These are phyloP conservation scores for Bombylius discolor DNA, from an alignment of 2,888 invertebrate species.

Conservation along the genomic window DNA sequence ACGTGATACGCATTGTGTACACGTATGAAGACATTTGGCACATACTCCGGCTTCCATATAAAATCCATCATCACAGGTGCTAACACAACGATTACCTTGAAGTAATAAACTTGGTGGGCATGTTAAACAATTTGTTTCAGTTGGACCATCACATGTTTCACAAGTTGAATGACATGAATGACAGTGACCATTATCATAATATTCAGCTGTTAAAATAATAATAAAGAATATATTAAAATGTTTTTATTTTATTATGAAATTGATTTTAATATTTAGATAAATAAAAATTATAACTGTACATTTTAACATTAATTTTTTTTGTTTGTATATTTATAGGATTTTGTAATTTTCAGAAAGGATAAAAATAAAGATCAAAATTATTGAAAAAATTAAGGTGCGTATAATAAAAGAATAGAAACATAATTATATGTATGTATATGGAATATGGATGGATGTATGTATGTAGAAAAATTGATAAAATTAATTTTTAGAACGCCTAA, in stretches of 20 bases:
- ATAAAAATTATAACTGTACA: no score
- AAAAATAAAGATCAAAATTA: no score
- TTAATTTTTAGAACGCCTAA: no score
- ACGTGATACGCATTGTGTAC: slow-evolving; percentile 61
- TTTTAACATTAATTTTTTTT: neutral
- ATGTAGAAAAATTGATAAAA: no score
- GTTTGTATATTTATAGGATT: neutral
- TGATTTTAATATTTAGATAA: no score
- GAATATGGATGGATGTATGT: no score
- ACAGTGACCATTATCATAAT: slow-evolving; percentile 57
- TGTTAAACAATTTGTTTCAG: slow-evolving; percentile 59
- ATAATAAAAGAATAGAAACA: no score
- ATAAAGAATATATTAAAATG: neutral
- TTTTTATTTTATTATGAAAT: no score
- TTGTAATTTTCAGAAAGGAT: no score
- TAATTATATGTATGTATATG: no score
- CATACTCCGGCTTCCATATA: slow-evolving; percentile 62
- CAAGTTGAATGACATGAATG: slow-evolving; percentile 65
- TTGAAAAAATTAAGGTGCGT: no score
- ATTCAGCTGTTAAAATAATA: slow-evolving; percentile 47
- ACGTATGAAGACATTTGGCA: slow-evolving; percentile 66
- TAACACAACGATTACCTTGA: slow-evolving; percentile 60
- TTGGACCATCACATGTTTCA: slow-evolving; percentile 67
- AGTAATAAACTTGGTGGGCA: slow-evolving; percentile 61
- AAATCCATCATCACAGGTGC: slow-evolving; percentile 61